These are phyloP conservation scores for Lasioglossum oenotherae DNA, from an alignment of 2,888 invertebrate species.

Conservation along the genomic window DNA sequence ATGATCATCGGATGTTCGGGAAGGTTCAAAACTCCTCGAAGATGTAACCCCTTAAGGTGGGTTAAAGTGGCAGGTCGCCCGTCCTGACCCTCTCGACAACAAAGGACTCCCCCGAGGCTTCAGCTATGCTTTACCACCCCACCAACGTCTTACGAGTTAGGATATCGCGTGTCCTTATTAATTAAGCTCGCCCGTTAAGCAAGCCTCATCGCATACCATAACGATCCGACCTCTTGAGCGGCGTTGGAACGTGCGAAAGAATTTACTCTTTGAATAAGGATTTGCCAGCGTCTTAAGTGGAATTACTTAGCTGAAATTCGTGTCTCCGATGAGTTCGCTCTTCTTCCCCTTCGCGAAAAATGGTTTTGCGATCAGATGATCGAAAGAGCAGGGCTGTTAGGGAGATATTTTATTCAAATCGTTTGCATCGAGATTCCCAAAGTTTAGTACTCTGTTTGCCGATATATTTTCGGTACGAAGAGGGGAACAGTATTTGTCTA, in stretches of 20 bases:
- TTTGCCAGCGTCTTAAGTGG: conserved; percentile 43
- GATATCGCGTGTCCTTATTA: conserved; percentile 85
- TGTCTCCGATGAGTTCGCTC: not conserved
- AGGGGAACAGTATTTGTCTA: not conserved
- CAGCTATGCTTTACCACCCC: conserved; percentile 75
- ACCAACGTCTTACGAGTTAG: conserved; percentile 78
- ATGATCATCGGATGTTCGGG: conserved; percentile 57
- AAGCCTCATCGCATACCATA: conserved; percentile 82
- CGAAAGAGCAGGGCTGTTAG: not conserved
- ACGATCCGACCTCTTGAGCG: conserved; percentile 77
- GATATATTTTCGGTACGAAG: not conserved
- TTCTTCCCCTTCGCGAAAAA: not conserved
- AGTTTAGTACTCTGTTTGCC: not conserved
- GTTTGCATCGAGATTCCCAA: not conserved
- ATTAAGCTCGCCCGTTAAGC: conserved; percentile 83
- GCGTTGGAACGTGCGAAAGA: conserved; percentile 69
- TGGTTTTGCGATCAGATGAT: not conserved
- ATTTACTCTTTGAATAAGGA: conserved; percentile 58
- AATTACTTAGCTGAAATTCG: conserved; percentile 53
- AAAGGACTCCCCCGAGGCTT: conserved; percentile 83
- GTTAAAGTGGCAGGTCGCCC: conserved; percentile 81
- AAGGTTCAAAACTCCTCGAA: conserved; percentile 69
- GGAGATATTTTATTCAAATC: not conserved
- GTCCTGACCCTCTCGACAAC: conserved; percentile 82
- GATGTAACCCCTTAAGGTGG: conserved; percentile 79